Evolutionary conservation across 2,113 vertebrate species (phyloP).

Genomic region (Gadus chalcogrammus): DNA sequence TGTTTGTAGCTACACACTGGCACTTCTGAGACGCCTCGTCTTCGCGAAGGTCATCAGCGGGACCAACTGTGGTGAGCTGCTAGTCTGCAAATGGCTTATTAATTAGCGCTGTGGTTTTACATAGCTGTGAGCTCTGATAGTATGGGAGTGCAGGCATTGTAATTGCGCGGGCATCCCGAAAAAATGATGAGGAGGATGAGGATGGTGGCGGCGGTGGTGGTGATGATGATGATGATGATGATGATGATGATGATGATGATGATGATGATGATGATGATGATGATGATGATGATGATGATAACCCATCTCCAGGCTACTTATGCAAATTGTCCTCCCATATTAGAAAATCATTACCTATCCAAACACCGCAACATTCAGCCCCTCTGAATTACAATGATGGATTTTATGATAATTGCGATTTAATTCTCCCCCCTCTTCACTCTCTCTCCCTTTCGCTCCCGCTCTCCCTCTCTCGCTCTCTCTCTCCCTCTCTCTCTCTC

Average conservation of each 20-base stretch:
- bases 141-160: conserved; percentile 88
- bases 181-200: conserved; percentile 40
- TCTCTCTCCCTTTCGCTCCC: background rate
- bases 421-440: conserved; percentile 79
- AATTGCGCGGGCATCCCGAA: conserved; percentile 93
- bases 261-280: conserved; percentile 39
- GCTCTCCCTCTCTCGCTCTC: background rate
- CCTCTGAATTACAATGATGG: conserved; percentile 99
- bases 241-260: conserved; percentile 79
- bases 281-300: conserved; percentile 82
- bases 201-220: conserved; percentile 50
- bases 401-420: conserved; percentile 99
- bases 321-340: conserved; percentile 96
- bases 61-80: conserved; percentile 94
- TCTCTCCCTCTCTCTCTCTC: conserved; percentile 35
- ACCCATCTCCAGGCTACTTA: conserved; percentile 98
- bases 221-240: too few relatives aligned
- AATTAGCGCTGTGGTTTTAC: conserved; percentile 98
- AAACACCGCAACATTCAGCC: conserved; percentile 92
- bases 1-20: conserved; percentile 98
- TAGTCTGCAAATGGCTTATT: conserved; percentile 99
- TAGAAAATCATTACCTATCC: conserved; percentile 99
- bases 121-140: conserved; percentile 99
- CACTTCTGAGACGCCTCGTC: conserved; percentile 96
- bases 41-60: conserved; percentile 94